These are phyloP conservation scores for Apteryx owenii DNA, from an alignment of 2,113 vertebrate genomes.

Conservation along the genomic window DNA sequence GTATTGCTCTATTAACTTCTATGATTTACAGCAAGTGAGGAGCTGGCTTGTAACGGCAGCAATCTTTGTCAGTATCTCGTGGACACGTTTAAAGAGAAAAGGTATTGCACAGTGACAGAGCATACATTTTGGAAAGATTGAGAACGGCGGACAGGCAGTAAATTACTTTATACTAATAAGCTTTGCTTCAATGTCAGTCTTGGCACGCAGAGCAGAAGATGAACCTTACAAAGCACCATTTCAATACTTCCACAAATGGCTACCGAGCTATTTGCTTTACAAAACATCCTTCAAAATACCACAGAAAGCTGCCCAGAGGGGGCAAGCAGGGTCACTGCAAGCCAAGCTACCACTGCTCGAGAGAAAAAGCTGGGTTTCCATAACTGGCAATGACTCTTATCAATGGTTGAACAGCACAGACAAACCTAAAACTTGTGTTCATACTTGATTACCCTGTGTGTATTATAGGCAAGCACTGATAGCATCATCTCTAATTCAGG, in stretches of 20 bases:
- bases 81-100: constrained; percentile 13
- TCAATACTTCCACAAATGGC: not conserved
- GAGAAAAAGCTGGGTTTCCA: not conserved
- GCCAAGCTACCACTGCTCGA: not conserved
- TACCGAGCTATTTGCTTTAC: not conserved
- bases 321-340: not conserved
- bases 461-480: not conserved
- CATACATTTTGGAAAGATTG: not conserved
- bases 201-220: constrained; percentile 20
- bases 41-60: not conserved
- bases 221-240: not conserved
- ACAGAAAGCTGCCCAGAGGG: not conserved
- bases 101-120: not conserved
- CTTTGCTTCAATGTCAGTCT: constrained; percentile 24
- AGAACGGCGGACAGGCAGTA: not conserved
- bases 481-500: not conserved
- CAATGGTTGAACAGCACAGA: not conserved
- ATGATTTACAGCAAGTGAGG: constrained; percentile 40
- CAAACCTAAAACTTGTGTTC: not conserved
- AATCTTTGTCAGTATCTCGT: not conserved
- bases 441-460: not conserved
- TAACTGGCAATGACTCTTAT: not conserved
- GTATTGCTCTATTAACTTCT: constrained; percentile 33
- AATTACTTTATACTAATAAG: constrained; percentile 39
- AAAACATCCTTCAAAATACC: not conserved